Base-by-base conservation (phyloP, 2,888 invertebrate genomes). In the Drosophila anomalata region DNA sequence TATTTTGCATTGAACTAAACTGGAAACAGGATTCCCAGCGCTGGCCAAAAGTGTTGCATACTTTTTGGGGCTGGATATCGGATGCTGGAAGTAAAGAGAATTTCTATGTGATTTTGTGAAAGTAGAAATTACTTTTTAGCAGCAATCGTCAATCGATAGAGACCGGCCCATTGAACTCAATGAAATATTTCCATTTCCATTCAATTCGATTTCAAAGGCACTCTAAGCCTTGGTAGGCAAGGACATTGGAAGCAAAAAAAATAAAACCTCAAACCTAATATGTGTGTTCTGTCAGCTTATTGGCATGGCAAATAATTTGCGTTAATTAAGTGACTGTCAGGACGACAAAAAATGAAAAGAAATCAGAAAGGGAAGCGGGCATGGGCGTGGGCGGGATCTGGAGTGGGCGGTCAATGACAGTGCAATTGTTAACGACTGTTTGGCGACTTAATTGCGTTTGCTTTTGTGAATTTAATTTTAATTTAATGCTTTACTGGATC, bases 261-360 rank as follows among this genome's bases (percentile, higher is more conserved):
- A 57, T 50, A 31, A 48, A 69, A 29, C 48, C 66, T 39, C 47
- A 67, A 44, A 14, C 24, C 70, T 70, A 70, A 51, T 67, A 51
- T 57, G 44, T 48, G 44, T 48, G 50, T 50, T 48, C 46, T 12
- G 73, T 31, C 56, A 29, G 63, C 69, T 72, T 72, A 69, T 69
- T 69, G 69, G 63, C 69, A 73, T 54, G 57, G 54, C 50, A 52
- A 76, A 68, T 51, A 69, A 68, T 77, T 75, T 80, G 54, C 60
- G 65, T 78, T 84, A 77, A 87, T 87, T 87, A 87, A 87, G 80
- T 80, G 70, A 46, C 61, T 62, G 61, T 62, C 61, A 61, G 46
- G 59, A 33, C 24, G 29, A n/a, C 11, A 48, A 29, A 26, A 22
- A 9, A 17, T 14, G 6, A 3, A 14, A 9, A 3, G 6, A 7